phyloP scores from a whole-genome alignment of 35 echinoderm and acorn worm genomes.

The Apostichopus californicus region DNA sequence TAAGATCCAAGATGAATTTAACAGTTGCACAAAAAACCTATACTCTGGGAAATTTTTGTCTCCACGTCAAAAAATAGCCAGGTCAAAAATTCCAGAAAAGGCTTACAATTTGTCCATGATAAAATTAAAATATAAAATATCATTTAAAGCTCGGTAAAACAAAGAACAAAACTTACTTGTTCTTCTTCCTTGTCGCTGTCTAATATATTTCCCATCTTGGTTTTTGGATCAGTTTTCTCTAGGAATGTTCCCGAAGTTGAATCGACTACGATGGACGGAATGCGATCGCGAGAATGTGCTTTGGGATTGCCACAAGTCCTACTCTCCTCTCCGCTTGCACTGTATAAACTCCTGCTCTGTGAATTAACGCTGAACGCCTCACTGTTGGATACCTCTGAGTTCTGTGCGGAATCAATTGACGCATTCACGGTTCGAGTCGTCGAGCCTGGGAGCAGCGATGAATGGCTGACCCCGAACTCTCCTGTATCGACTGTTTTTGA shows the following conservation, averaged over 20 bases:
- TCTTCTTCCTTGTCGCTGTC: slow-evolving; percentile 50
- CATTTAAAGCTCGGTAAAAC: background rate
- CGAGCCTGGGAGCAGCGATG: background rate
- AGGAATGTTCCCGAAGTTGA: slow-evolving; percentile 15
- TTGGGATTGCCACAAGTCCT: background rate
- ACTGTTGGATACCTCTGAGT: background rate
- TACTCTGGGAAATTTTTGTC: no score
- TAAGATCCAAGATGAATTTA: no score
- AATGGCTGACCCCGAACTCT: slow-evolving; percentile 9
- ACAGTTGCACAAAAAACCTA: no score
- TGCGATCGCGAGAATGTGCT: background rate
- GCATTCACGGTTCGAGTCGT: slow-evolving; percentile 5
- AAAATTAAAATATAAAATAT: no score
- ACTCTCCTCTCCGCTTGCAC: background rate
- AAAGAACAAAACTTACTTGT: background rate
- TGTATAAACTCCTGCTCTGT: background rate
- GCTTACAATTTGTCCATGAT: no score
- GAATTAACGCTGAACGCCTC: slow-evolving; percentile 34
- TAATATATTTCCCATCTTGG: slow-evolving; percentile 51
- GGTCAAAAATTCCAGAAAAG: no score
- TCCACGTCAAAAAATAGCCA: no score
- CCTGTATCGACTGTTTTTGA: background rate
- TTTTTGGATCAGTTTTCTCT: background rate
- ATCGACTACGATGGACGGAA: slow-evolving; percentile 10
- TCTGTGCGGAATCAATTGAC: slow-evolving; percentile 31